Percentiles rank a stretch among this genome's conserved stretches.
Evolutionary conservation across 1,140 invertebrate genomes (phyloP).

Genomic region (Heterodera carotae): DNA sequence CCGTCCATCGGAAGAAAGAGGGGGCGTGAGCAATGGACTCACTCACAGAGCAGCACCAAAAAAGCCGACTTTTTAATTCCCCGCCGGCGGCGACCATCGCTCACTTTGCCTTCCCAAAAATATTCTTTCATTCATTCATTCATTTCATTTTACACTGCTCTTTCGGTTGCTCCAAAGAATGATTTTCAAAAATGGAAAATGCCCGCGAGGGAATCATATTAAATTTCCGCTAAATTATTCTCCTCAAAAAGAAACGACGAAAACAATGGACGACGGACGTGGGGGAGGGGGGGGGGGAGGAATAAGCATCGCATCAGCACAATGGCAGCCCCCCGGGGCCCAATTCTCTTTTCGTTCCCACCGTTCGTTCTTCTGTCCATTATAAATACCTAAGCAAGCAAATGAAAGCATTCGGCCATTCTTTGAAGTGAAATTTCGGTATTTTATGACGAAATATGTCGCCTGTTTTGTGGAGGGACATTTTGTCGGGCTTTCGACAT

Average conservation of each 20-base stretch:
- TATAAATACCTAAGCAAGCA: background rate
- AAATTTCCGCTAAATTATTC: conserved; percentile 3
- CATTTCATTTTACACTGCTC: background rate
- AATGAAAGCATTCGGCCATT: background rate
- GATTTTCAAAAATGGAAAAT: background rate
- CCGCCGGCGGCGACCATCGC: background rate
- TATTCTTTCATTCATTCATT: background rate
- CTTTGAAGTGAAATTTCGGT: too few species aligned
- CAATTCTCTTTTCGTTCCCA: background rate
- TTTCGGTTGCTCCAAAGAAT: background rate
- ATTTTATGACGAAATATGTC: too few species aligned
- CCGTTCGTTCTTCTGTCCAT: background rate
- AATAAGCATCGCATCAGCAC: background rate
- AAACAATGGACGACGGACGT: background rate
- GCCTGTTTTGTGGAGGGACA: too few species aligned
- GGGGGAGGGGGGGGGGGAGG: too few species aligned
- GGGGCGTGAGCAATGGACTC: background rate
- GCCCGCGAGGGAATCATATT: background rate
- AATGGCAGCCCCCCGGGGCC: background rate
- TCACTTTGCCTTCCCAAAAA: background rate
- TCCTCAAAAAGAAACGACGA: background rate
- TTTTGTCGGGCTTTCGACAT: too few species aligned
- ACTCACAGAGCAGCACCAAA: background rate
- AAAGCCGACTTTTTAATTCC: background rate
- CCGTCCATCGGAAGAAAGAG: background rate